Conservation (phyloP, 2,113 vertebrate genomes). For the Seriola dumerili region DNA sequence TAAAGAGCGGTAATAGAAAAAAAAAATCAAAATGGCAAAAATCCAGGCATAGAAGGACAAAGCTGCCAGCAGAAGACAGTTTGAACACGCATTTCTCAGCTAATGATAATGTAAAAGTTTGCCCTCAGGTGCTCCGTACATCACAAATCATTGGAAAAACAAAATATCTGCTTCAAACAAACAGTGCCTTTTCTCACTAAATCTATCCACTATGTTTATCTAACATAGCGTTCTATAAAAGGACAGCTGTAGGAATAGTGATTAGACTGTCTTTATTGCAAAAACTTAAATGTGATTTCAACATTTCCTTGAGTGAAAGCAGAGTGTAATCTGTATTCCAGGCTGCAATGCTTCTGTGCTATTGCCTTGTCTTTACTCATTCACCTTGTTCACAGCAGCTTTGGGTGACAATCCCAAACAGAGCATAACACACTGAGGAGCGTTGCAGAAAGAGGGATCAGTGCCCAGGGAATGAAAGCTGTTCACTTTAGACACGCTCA, state of each 20-base stretch:
- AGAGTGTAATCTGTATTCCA: slow-evolving; percentile 39
- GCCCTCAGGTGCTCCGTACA: slow-evolving; percentile 8
- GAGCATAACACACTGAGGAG: slow-evolving; percentile 46
- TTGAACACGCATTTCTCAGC: slow-evolving; percentile 15
- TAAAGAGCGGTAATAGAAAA: neutral
- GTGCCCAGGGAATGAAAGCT: slow-evolving; percentile 46
- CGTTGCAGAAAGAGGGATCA: slow-evolving; percentile 44
- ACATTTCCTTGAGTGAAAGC: slow-evolving; percentile 39
- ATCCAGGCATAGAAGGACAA: slow-evolving; percentile 19
- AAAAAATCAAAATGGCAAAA: slow-evolving; percentile 37
- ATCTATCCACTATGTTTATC: slow-evolving; percentile 1
- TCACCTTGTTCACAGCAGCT: slow-evolving; percentile 58
- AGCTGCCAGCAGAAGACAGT: slow-evolving; percentile 12
- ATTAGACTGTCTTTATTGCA: slow-evolving; percentile 11
- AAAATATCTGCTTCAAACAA: slow-evolving; percentile 15
- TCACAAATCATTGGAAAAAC: slow-evolving; percentile 8
- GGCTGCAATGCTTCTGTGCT: slow-evolving; percentile 27
- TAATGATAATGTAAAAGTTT: slow-evolving; percentile 49
- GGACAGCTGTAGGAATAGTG: slow-evolving; percentile 2
- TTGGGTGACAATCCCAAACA: slow-evolving; percentile 61
- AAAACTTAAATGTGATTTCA: slow-evolving; percentile 36
- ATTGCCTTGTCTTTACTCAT: slow-evolving; percentile 56
- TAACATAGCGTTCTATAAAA: neutral
- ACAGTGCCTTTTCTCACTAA: neutral
- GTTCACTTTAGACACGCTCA: slow-evolving; percentile 29